phyloP scores from a whole-genome alignment of 92 coral and sea anemone species.

The Muricea muricata region DNA sequence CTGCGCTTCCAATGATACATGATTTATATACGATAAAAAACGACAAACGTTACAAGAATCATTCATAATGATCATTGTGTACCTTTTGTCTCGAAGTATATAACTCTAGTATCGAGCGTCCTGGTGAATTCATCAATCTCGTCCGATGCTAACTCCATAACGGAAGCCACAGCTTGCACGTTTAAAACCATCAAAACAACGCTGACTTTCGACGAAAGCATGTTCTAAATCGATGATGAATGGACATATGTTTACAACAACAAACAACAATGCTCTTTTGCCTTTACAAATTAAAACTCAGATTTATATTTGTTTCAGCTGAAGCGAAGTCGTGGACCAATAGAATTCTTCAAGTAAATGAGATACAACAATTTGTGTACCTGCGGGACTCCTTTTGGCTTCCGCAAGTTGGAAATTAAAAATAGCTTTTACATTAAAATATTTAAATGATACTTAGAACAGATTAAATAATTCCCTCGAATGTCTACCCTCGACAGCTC shows the following conservation, averaged over 20 bases:
- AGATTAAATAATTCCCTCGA: no score
- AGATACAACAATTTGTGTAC: not conserved
- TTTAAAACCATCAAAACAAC: not conserved
- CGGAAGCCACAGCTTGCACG: not conserved
- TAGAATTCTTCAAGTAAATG: not conserved
- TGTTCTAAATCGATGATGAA: not conserved
- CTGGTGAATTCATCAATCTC: slow-evolving; percentile 32
- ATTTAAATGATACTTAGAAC: no score
- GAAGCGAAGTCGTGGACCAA: slow-evolving; percentile 7
- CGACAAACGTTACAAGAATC: not conserved
- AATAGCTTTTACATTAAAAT: no score
- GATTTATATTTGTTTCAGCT: not conserved
- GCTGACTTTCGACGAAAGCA: not conserved
- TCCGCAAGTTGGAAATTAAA: not conserved
- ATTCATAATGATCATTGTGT: not conserved
- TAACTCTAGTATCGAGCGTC: slow-evolving; percentile 31
- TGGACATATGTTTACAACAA: not conserved
- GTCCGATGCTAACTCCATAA: slow-evolving; percentile 12
- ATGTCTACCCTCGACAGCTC: no score
- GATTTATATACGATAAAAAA: not conserved
- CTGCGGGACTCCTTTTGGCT: not conserved
- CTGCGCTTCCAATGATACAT: not conserved
- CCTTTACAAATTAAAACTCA: not conserved
- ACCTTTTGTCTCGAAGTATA: slow-evolving; percentile 45
- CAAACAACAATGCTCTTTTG: not conserved